Conservation (phyloP, 1,140 invertebrate species). For the Drosophila azteca region DNA sequence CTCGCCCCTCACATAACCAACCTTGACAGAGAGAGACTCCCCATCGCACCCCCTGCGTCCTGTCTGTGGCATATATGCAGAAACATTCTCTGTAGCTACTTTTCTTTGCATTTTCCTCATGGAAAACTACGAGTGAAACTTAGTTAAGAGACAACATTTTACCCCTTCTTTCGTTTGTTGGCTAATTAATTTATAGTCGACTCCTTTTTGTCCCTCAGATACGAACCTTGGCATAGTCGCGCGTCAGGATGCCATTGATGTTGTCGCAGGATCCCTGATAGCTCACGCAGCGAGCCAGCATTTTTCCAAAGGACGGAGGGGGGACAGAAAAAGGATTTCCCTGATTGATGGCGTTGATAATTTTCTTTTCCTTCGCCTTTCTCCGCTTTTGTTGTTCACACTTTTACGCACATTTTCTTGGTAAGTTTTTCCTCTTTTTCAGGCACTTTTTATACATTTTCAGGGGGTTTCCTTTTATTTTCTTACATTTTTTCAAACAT, state of each 20-base stretch:
- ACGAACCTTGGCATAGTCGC: conserved; percentile 81
- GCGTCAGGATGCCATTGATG: conserved; percentile 73
- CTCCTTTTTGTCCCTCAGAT: conserved; percentile 12
- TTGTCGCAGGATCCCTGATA: conserved; percentile 82
- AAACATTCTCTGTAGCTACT: background rate
- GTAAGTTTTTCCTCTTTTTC: background rate
- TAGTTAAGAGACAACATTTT: conserved; percentile 41
- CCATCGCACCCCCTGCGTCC: background rate
- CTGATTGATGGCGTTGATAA: conserved; percentile 19
- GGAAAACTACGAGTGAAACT: conserved; percentile 46
- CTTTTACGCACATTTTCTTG: conserved; percentile 1
- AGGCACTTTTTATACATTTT: too few species aligned
- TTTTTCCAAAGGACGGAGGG: conserved; percentile 20
- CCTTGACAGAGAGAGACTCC: conserved; percentile 12
- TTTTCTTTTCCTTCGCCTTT: background rate
- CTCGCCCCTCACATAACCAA: conserved; percentile 29
- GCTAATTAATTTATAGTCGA: conserved; percentile 62
- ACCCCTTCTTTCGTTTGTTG: conserved; percentile 36
- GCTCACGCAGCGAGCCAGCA: conserved; percentile 82
- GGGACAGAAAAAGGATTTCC: conserved; percentile 1
- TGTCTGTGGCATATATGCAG: background rate
- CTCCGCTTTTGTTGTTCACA: background rate
- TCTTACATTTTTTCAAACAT: conserved; percentile 8
- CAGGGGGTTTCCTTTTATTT: background rate
- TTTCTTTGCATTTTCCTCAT: conserved; percentile 32